Evolutionary conservation across 53 echinoderm and acorn worm species (phyloP).

Genomic region (Antedon mediterranea): DNA sequence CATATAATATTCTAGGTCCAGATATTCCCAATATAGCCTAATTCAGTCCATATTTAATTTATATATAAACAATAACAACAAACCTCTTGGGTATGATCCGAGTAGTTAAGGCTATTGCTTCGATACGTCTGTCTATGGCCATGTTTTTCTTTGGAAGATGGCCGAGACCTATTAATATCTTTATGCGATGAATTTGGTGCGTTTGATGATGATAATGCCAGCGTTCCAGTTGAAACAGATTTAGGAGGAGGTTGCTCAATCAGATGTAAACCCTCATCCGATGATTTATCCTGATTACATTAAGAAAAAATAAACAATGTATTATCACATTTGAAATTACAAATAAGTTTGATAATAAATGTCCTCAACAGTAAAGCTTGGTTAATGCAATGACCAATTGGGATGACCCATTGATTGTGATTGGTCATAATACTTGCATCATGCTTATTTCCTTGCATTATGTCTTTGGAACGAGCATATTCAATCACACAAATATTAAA

Average conservation of each 20-base stretch:
- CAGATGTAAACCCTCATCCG: not conserved
- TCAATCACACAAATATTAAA: too few species aligned
- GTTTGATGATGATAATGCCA: not conserved
- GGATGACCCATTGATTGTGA: too few species aligned
- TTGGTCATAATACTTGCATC: too few species aligned
- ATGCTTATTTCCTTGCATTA: too few species aligned
- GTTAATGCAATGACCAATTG: too few species aligned
- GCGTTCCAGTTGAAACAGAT: not conserved
- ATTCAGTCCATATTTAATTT: not conserved
- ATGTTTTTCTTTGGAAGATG: not conserved
- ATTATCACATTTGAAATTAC: too few species aligned
- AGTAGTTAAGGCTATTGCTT: not conserved
- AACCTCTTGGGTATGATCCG: not conserved
- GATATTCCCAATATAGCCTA: not conserved
- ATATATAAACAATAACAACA: not conserved
- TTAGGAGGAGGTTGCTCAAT: not conserved
- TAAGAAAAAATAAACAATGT: not conserved
- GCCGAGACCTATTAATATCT: not conserved
- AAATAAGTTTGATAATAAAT: too few species aligned
- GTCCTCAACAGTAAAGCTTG: too few species aligned
- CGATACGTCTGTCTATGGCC: not conserved
- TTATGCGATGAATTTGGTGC: not conserved
- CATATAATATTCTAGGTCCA: not conserved
- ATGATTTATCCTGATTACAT: not conserved
- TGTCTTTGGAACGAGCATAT: too few species aligned